phyloP scores from a whole-genome alignment of 1,140 invertebrate species.

The Saccostrea echinata region DNA sequence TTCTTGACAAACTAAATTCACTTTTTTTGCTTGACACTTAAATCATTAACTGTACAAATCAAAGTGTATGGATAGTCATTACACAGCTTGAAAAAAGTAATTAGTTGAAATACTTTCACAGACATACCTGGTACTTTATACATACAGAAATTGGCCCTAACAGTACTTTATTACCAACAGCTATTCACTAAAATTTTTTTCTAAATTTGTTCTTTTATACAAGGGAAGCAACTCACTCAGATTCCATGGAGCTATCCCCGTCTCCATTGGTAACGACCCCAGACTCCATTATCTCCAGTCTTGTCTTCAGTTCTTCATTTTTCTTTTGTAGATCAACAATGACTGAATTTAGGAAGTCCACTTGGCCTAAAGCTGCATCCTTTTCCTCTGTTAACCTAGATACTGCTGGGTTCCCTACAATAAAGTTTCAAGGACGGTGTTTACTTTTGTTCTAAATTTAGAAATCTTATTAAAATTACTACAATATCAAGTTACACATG shows the following conservation, averaged over 20 bases:
- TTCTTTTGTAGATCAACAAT: slow-evolving; percentile 97
- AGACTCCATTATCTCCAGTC: slow-evolving; percentile 90
- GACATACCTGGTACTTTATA: too few species aligned
- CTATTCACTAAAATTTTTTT: too few species aligned
- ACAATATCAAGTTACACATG: too few species aligned
- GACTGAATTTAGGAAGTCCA: slow-evolving; percentile 96
- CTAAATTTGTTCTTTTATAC: neutral
- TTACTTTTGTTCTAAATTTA: neutral
- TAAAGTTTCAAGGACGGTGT: neutral
- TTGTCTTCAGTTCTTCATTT: slow-evolving; percentile 89
- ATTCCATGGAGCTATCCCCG: slow-evolving; percentile 61
- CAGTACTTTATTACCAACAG: too few species aligned
- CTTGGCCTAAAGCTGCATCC: slow-evolving; percentile 80
- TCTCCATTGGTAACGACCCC: slow-evolving; percentile 79
- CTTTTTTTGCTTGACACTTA: too few species aligned
- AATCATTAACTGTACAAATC: too few species aligned
- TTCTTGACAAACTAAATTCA: too few species aligned
- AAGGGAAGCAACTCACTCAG: slow-evolving; percentile 41
- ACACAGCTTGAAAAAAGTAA: too few species aligned
- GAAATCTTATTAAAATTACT: neutral
- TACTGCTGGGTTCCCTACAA: slow-evolving; percentile 62
- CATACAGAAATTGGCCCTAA: too few species aligned
- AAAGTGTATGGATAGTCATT: too few species aligned
- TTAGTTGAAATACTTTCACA: too few species aligned
- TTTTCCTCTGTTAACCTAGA: slow-evolving; percentile 71